Percentiles rank a stretch among this genome's conserved stretches.
Conservation (phyloP, 2,797 vertebrate genomes). For the Morus bassanus region DNA sequence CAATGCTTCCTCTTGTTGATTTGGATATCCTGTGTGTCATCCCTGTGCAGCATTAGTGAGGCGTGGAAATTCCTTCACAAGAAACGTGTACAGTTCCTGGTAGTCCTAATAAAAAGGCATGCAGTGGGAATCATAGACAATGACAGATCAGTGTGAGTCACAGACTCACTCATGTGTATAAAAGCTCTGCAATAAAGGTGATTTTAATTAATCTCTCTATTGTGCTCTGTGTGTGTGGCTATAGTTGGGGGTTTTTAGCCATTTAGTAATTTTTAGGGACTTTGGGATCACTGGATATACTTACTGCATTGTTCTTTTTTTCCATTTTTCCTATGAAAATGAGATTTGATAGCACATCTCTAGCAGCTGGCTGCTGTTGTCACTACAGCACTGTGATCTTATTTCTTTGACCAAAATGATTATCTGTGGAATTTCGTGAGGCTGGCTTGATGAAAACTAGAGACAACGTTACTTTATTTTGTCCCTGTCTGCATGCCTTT, state of each 20-base stretch:
- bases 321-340: not conserved
- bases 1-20: not conserved
- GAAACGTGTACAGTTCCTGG: not conserved
- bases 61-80: slow-evolving; percentile 16
- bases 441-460: not conserved
- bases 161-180: not conserved
- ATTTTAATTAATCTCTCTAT: not conserved
- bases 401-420: not conserved
- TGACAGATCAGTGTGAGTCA: slow-evolving; percentile 55
- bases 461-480: not conserved
- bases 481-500: not conserved
- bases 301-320: not conserved
- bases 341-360: not conserved
- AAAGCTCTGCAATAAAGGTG: not conserved
- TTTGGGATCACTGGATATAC: not conserved
- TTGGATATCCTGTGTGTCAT: slow-evolving; percentile 61
- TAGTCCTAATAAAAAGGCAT: slow-evolving; percentile 28
- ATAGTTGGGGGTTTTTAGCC: not conserved
- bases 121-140: not conserved
- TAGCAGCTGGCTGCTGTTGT: not conserved
- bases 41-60: not conserved
- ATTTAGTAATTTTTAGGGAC: not conserved
- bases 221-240: not conserved
- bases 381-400: not conserved
- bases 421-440: not conserved